Conservation (phyloP, 2,888 invertebrate species). For the Hyposoter didymator region DNA sequence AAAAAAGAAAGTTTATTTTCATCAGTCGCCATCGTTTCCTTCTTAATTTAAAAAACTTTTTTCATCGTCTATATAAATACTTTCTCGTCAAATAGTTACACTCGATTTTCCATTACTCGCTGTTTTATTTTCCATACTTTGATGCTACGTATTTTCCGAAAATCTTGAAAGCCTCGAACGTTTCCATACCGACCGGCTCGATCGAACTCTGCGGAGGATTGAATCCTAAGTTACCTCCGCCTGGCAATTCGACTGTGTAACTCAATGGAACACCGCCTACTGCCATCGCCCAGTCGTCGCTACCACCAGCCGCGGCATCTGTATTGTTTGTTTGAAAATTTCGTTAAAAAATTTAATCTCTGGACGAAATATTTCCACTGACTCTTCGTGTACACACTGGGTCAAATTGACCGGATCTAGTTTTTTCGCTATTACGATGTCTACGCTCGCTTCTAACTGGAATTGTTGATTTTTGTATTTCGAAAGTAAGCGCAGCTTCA, state of each 20-base stretch:
- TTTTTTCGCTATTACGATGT: too few relatives aligned
- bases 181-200: conserved; percentile 86
- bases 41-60: not conserved
- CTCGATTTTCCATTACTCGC: not conserved
- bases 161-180: conserved; percentile 86
- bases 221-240: conserved; percentile 86
- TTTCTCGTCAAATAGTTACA: not conserved
- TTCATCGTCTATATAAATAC: not conserved
- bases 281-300: conserved; percentile 88
- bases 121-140: conserved; percentile 20
- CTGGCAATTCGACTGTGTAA: conserved; percentile 89
- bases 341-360: not conserved
- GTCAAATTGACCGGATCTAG: too few relatives aligned
- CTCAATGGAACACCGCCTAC: conserved; percentile 86
- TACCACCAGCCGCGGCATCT: conserved; percentile 87
- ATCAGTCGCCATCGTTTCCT: not conserved
- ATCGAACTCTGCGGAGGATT: conserved; percentile 86
- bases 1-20: conserved; percentile 19
- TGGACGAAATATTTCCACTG: not conserved
- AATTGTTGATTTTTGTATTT: too few relatives aligned
- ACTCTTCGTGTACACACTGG: not conserved
- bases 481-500: too few relatives aligned
- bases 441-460: too few relatives aligned
- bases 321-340: not conserved
- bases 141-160: conserved; percentile 83